phyloP scores from a whole-genome alignment of 2,113 vertebrate genomes.

The Dasypus novemcinctus region DNA sequence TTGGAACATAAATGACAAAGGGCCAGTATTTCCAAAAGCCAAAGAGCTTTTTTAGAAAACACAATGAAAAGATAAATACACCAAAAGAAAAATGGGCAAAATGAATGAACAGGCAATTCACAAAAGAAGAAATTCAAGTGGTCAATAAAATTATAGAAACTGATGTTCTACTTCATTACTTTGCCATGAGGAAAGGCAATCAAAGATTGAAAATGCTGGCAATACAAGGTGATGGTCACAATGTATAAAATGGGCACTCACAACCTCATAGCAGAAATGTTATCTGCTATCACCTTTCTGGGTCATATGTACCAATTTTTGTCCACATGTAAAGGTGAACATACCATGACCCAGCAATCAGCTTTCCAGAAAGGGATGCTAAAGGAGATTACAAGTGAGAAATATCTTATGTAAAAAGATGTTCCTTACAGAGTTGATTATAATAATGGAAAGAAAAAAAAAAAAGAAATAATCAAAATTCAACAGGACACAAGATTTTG shows the following conservation, averaged over 20 bases:
- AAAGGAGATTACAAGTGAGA: not conserved
- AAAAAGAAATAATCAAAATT: not conserved
- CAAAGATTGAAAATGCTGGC: not conserved
- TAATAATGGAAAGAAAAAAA: not conserved
- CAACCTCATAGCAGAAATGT: not conserved
- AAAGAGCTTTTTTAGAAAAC: not conserved
- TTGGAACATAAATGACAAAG: not conserved
- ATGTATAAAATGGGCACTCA: not conserved
- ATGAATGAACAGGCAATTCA: not conserved
- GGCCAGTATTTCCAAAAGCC: not conserved
- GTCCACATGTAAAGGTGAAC: not conserved
- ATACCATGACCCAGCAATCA: accelerated
- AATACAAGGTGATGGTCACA: not conserved
- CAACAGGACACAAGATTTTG: not conserved
- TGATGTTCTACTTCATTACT: not conserved
- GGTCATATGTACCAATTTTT: not conserved
- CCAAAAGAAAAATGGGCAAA: not conserved
- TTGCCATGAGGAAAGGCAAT: not conserved
- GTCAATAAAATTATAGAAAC: not conserved
- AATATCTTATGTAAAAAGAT: not conserved
- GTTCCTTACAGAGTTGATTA: not conserved
- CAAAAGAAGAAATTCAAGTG: not conserved
- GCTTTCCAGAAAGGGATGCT: not conserved
- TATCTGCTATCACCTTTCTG: no score
- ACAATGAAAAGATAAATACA: not conserved